phyloP scores from a whole-genome alignment of 1,140 invertebrate species.

The Drosophila sproati region DNA sequence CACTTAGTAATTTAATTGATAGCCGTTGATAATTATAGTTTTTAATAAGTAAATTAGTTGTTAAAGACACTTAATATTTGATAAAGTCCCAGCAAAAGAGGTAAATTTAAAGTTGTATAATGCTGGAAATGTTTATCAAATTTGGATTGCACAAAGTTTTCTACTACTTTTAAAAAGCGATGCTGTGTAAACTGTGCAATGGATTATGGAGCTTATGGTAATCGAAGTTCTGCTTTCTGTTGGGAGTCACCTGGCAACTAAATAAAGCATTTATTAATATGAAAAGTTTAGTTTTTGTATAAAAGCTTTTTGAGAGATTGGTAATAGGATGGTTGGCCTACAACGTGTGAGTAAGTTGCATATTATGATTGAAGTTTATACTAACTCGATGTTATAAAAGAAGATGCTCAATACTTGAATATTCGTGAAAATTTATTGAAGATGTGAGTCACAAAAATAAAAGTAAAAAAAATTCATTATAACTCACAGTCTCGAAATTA shows the following conservation, averaged over 20 bases:
- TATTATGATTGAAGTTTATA: too few species aligned
- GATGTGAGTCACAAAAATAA: too few species aligned
- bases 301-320: too few species aligned
- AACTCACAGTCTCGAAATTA: not conserved
- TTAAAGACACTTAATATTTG: not conserved
- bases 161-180: conserved; percentile 1
- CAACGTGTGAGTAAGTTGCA: too few species aligned
- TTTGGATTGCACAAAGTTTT: conserved; percentile 23
- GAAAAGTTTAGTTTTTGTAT: too few species aligned
- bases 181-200: not conserved
- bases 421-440: too few species aligned
- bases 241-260: too few species aligned
- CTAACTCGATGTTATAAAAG: too few species aligned
- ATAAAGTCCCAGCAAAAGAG: not conserved
- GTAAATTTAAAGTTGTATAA: not conserved
- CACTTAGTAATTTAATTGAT: too few species aligned
- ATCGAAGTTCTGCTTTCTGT: not conserved
- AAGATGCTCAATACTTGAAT: too few species aligned
- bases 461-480: not conserved
- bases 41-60: conserved; percentile 25
- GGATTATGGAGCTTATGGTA: not conserved
- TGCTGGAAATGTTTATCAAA: not conserved
- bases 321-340: too few species aligned
- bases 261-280: too few species aligned
- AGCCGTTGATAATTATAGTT: conserved; percentile 3